These are phyloP conservation scores for Diadegma fenestrale DNA, from an alignment of 2,888 invertebrate species.

Conservation along the genomic window DNA sequence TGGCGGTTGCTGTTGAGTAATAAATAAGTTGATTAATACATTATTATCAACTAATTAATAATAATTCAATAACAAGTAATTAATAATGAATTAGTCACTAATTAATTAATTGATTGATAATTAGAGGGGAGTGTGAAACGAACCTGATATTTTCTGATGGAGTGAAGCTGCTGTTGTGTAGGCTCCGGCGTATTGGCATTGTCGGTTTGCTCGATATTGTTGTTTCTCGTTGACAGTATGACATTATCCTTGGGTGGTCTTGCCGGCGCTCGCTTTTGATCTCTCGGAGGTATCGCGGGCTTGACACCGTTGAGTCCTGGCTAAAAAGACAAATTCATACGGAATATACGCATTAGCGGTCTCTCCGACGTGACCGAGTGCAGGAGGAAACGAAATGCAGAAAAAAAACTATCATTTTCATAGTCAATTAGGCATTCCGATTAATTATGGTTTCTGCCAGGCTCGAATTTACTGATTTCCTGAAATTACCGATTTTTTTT, in stretches of 20 bases:
- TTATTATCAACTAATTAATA: too few species aligned
- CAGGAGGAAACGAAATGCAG: slow-evolving; percentile 35
- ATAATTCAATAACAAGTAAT: too few species aligned
- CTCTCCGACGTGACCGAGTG: slow-evolving; percentile 53
- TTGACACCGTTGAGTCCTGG: slow-evolving; percentile 84
- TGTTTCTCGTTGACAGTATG: slow-evolving; percentile 86
- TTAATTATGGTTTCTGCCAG: not conserved
- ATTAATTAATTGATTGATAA: too few species aligned
- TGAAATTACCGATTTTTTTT: not conserved
- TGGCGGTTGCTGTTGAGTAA: too few species aligned
- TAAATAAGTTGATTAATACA: too few species aligned
- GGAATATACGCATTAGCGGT: slow-evolving; percentile 70
- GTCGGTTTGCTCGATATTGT: slow-evolving; percentile 83
- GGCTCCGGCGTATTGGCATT: slow-evolving; percentile 87
- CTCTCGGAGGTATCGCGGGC: slow-evolving; percentile 89
- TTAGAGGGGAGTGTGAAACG: slow-evolving; percentile 75
- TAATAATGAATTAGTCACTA: too few species aligned
- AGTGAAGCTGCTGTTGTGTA: slow-evolving; percentile 95
- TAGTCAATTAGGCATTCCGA: slow-evolving; percentile 5
- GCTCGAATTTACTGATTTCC: not conserved
- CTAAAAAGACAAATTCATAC: slow-evolving; percentile 79
- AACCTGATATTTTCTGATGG: slow-evolving; percentile 97
- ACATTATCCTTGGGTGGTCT: slow-evolving; percentile 88
- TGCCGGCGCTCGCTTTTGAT: slow-evolving; percentile 89
- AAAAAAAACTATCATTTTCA: slow-evolving; percentile 1